Conservation (phyloP, 2,888 invertebrate genomes). For the Troides helena region DNA sequence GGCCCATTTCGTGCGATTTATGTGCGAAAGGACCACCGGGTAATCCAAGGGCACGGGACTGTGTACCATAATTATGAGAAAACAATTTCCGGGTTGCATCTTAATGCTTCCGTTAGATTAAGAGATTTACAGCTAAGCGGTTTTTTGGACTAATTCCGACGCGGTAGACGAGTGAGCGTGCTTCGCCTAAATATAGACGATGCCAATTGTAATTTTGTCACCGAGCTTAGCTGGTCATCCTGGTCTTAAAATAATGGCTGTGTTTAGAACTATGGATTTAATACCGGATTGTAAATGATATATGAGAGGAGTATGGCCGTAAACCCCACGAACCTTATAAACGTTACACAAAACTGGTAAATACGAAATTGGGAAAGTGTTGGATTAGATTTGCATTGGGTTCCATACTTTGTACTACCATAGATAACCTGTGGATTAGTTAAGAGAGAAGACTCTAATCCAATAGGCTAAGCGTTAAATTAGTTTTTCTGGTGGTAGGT, state of each 20-base stretch:
- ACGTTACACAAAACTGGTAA: too few relatives aligned
- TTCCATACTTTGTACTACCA: too few relatives aligned
- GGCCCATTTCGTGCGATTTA: constrained; percentile 77
- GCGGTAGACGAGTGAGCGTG: constrained; percentile 15
- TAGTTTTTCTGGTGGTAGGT: too few relatives aligned
- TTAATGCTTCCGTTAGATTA: constrained; percentile 69
- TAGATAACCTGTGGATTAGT: too few relatives aligned
- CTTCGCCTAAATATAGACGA: constrained; percentile 27
- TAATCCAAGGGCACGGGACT: constrained; percentile 66
- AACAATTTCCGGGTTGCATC: constrained; percentile 77
- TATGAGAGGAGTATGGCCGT: too few relatives aligned
- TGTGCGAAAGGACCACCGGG: constrained; percentile 73
- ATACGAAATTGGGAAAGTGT: too few relatives aligned
- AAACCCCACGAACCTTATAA: too few relatives aligned
- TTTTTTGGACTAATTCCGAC: constrained; percentile 39
- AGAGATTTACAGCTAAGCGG: constrained; percentile 46
- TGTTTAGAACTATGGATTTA: constrained; percentile 4
- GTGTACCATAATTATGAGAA: constrained; percentile 76
- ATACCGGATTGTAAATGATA: not conserved
- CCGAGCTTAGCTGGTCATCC: constrained; percentile 31
- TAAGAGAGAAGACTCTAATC: too few relatives aligned
- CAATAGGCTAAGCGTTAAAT: too few relatives aligned
- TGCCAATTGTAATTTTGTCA: constrained; percentile 32
- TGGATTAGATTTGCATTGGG: too few relatives aligned
- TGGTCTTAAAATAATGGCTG: constrained; percentile 14